phyloP scores from a whole-genome alignment of 2,888 invertebrate species.

The Mythimna pallens region DNA sequence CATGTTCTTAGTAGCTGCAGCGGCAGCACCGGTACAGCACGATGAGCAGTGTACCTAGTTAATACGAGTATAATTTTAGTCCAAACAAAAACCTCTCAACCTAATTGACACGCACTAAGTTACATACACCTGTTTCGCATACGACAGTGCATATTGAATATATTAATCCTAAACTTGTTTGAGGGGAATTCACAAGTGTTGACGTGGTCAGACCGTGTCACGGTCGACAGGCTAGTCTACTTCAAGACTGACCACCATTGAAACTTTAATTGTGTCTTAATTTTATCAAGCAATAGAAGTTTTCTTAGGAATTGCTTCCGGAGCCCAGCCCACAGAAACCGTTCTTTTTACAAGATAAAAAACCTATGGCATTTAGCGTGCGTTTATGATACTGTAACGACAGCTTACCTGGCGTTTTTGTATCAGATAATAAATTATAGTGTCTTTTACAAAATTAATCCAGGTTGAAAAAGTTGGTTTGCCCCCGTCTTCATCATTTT shows the following conservation, averaged over 20 bases:
- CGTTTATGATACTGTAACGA: too few relatives aligned
- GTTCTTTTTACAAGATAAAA: neutral
- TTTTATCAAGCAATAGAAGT: neutral
- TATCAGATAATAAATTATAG: too few relatives aligned
- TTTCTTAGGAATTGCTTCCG: neutral
- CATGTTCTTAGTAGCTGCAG: too few relatives aligned
- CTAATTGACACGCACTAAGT: neutral
- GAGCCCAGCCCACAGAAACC: neutral
- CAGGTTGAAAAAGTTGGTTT: neutral
- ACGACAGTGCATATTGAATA: constrained; percentile 28
- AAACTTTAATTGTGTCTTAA: neutral
- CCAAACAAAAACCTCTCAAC: neutral
- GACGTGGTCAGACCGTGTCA: constrained; percentile 36
- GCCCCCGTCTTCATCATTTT: too few relatives aligned
- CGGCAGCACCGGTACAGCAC: too few relatives aligned
- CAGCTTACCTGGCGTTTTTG: too few relatives aligned
- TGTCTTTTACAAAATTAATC: neutral
- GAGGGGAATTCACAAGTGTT: constrained; percentile 44
- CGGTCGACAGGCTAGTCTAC: constrained; percentile 22
- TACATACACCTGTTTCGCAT: constrained; percentile 13
- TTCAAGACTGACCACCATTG: constrained; percentile 1
- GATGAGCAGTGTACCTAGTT: too few relatives aligned
- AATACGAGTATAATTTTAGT: neutral
- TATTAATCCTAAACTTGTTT: constrained; percentile 43
- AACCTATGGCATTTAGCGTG: too few relatives aligned